Evolutionary conservation across 2,113 vertebrate species (phyloP).

Genomic region (Gavia stellata): DNA sequence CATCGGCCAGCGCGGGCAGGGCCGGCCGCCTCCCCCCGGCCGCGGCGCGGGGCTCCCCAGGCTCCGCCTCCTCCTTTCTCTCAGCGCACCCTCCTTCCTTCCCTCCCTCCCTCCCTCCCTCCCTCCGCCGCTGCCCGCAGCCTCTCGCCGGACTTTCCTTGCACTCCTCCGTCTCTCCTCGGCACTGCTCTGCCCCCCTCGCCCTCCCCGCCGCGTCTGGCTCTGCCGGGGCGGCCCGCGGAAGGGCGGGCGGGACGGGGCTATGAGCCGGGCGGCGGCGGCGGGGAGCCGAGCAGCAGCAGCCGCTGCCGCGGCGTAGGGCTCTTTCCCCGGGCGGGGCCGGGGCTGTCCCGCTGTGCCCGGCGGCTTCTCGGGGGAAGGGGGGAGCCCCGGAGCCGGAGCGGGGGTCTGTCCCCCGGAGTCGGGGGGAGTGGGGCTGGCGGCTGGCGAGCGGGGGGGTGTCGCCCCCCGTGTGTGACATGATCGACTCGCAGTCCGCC

Average conservation of each 20-base stretch:
- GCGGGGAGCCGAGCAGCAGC: not conserved
- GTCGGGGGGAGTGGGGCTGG: not conserved
- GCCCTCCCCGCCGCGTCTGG: not conserved
- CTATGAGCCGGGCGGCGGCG: not conserved
- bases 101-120: not conserved
- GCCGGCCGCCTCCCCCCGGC: not conserved
- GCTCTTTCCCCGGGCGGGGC: not conserved
- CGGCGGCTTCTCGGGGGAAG: not conserved
- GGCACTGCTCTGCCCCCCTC: not conserved
- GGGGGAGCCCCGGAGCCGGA: not conserved
- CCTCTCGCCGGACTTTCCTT: not conserved
- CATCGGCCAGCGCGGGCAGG: not conserved
- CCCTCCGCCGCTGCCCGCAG: not conserved
- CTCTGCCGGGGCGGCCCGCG: not conserved
- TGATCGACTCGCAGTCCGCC: conserved; percentile 78
- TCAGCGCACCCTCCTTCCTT: not conserved
- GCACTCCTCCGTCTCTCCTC: not conserved
- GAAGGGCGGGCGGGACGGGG: not conserved
- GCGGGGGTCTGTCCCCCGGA: not conserved
- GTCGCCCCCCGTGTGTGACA: conserved; percentile 63
- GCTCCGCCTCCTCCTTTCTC: not conserved
- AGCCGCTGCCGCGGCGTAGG: not conserved
- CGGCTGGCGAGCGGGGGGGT: not conserved
- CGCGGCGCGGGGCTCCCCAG: not conserved
- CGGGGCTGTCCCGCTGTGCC: not conserved